Evolutionary conservation across 2,113 vertebrate genomes (phyloP).

Genomic region (Vulpes vulpes): DNA sequence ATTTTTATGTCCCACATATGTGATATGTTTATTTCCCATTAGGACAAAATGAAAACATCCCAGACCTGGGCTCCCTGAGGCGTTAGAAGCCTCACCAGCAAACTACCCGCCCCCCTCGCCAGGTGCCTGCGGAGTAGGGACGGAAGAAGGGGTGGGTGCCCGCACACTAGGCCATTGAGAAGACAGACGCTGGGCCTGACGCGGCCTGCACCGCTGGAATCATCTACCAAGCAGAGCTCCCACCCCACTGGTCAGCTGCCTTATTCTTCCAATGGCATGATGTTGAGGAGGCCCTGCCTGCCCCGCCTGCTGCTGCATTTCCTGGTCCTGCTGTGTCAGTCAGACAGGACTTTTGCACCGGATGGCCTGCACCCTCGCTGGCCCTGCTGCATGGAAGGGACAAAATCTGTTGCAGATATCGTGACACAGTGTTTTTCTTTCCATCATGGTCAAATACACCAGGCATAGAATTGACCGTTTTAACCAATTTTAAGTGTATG

Average conservation of each 20-base stretch:
- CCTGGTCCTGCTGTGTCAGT: no score
- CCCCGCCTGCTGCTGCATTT: neutral
- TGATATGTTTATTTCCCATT: neutral
- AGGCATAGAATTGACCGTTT: neutral
- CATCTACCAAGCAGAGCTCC: neutral
- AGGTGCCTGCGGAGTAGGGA: neutral
- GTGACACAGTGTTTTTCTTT: neutral
- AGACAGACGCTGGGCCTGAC: neutral
- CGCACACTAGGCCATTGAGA: neutral
- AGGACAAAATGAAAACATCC: slow-evolving; percentile 58
- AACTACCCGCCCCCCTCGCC: neutral
- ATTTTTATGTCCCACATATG: neutral
- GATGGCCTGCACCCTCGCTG: neutral
- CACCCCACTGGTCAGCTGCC: neutral
- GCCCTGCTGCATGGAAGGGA: no score
- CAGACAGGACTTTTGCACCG: neutral
- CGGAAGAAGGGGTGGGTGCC: neutral
- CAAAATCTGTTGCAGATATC: neutral
- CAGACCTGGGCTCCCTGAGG: neutral
- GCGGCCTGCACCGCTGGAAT: neutral
- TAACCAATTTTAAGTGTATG: neutral
- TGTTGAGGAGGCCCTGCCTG: neutral
- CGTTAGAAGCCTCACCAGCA: neutral
- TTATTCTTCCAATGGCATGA: no score
- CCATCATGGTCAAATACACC: neutral